Evolutionary conservation across 2,113 vertebrate genomes (phyloP), one percentile per base, ranked within the genome.

Genomic region (Carlito syrichta): DNA sequence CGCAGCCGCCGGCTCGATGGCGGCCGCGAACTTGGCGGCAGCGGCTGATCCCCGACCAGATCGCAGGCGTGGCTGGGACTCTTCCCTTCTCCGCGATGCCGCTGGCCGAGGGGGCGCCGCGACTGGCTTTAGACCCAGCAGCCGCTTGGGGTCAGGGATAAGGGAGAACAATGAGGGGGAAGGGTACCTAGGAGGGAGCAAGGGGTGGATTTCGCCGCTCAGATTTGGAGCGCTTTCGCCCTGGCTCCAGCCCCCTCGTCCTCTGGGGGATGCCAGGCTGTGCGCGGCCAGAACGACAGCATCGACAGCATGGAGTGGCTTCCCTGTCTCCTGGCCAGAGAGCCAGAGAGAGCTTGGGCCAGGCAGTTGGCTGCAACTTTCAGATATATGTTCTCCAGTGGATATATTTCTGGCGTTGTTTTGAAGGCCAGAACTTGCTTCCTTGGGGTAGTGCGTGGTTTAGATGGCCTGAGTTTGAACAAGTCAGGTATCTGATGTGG

Each of bases 1-100:
- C 78, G 79, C 98, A 45, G 50, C 83, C 30, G 77, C 89, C 7
- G 23, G 89, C 98, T 97, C 93, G 94, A 96, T 96, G 95, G 89
- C 78, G 12, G 63, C 95, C 35, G 58, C 89, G 82, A 94, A 97
- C 96, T 96, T 71, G 90, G 89, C 90, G 60, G 74, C 71, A 1
- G 82, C 14, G 23, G 60, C 58, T 23, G 86, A 77, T 86, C 73
- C 25, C 6, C 20, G 38, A 90, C 77, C 85, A 23, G 22, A 56
- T 81, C 60, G 20, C 89, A 93, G 89, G 86, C 86, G 60, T 89
- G 92, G 48, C 60, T 13, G 32, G 11, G 92, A 27, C 86, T 52
- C 50, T 69, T 38, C 35, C 35, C 92, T 84, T 50, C 45, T 40
- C 27, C 0, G 2, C 2, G 48, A 22, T 13, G 76, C 69, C 58